Conservation (phyloP, 2,113 vertebrate species). For the Otus sunia region DNA sequence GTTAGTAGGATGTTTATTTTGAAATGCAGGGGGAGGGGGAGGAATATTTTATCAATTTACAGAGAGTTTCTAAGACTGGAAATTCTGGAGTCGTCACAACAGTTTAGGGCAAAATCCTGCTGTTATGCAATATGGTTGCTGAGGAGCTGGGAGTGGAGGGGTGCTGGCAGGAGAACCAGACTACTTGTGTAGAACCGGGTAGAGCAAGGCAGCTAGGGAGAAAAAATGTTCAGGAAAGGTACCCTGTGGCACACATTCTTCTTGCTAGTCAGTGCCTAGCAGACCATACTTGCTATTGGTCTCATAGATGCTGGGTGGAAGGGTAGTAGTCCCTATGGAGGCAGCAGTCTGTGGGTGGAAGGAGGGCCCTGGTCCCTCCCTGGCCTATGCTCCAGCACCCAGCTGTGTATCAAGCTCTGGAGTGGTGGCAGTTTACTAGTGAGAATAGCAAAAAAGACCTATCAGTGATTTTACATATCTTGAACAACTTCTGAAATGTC, state of each 20-base stretch:
- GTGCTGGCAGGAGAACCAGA: not conserved
- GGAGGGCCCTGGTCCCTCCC: not conserved
- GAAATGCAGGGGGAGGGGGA: not conserved
- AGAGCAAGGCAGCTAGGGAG: not conserved
- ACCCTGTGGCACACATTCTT: accelerated
- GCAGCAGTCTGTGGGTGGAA: not conserved
- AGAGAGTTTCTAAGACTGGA: not conserved
- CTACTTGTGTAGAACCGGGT: not conserved
- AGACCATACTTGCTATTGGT: not conserved
- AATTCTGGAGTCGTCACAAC: not conserved
- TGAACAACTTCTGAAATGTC: not conserved
- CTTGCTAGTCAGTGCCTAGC: not conserved
- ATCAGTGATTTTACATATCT: not conserved
- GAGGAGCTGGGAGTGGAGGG: not conserved
- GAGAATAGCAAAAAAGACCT: not conserved
- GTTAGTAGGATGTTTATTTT: not conserved
- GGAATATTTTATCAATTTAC: constrained; percentile 17
- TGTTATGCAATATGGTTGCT: constrained; percentile 2
- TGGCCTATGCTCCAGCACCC: not conserved
- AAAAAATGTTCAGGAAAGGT: not conserved
- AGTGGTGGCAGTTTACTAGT: not conserved
- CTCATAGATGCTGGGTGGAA: not conserved
- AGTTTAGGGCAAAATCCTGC: constrained; percentile 24
- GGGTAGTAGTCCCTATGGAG: not conserved
- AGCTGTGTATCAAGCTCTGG: accelerated